Base-by-base conservation (phyloP, 2,113 vertebrate species). In the Amblyornis subalaris region DNA sequence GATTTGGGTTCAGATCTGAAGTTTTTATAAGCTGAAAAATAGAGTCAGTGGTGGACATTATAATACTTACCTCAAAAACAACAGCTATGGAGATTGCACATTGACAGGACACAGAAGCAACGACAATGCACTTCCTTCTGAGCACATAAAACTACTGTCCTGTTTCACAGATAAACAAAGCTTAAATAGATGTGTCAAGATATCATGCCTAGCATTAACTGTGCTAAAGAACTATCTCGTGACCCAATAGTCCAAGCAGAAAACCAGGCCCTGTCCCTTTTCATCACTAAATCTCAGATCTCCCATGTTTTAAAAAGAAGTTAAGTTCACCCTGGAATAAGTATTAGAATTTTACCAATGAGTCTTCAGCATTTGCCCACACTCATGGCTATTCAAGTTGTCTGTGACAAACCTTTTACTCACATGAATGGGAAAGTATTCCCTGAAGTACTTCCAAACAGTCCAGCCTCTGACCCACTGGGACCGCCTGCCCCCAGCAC, bases 391-490 rank as follows among this genome's bases (percentile, higher is more conserved):
- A 60, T 70, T 62, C 50, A 35, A 77, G n/a, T 26, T 47, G 33
- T 22, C 47, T 58, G 72, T 42, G 35, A 42, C 72, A 66, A 82
- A 65, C 4, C 1, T 42, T 90, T 73, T 89, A 98, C 98, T 98
- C 96, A 99, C 99, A 1, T 92, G 97, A 61, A 99, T 97, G 21
- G 99, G 99, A 93, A 99, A 99, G 94, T 99, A 99, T 83, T 99
- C 98, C 62, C 96, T 98, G 92, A 99, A 99, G 92, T 98, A 95
- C 31, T 81, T 98, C 99, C 99, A 99, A 16, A 98, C 2, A 1
- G 58, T 93, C 98, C 98, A 99, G 84, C 45, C 96, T 67, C 98
- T 96, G 86, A 99, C 51, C 98, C 98, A 99, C 3, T 96, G 82
- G 22, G 71, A 98, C 45, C 98, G 97, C 20, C 99, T 98, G 78